Base-by-base conservation (phyloP, 2,113 vertebrate genomes). In the Vidua chalybeata region DNA sequence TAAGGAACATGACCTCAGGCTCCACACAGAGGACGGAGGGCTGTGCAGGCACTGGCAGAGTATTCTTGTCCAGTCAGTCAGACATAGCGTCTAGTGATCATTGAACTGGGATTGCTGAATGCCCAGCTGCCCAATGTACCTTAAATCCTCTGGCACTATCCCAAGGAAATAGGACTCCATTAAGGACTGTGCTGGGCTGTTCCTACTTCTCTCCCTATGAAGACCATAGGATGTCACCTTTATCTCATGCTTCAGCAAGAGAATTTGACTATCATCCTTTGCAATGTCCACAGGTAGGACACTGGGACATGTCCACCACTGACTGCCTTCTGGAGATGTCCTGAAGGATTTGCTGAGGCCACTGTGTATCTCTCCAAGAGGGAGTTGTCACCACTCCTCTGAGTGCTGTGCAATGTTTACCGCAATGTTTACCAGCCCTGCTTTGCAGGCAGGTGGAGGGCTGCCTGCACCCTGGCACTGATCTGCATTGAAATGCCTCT, bases 1-100 rank as follows among this genome's bases (percentile, higher is more conserved):
- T 95, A 89, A 89, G 85, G 93, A 95, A 95, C 55, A 89, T 97
- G 96, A 96, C 91, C 95, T 92, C 91, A 95, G 75, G 63, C 84
- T 84, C 74, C 4, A 4, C 12, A 35, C 41, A 90, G 91, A 88
- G 94, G 71, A 77, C 23, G 0, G 30, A 41, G 58, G 59, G 33
- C 43, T 80, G 33, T 93, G 88, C 73, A 79, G 51, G 64, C 96
- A 67, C 35, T 59, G 84, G 63, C 74, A 83, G 72, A 77, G 74
- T 56, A 85, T 96, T 96, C 88, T 69, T 93, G n/a, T 66, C 54
- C 83, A 39, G 41, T 35, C 82, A 90, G 79, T 87, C 91, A 95
- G 93, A 94, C 63, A n/a, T 22, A 46, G 81, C 2, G 33, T 58
- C 87, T 82, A 71, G 75, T 9, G n/a, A 48, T 62, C 0, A 1